Conservation (phyloP, 2,113 vertebrate genomes). For the Cepphus grylle region DNA sequence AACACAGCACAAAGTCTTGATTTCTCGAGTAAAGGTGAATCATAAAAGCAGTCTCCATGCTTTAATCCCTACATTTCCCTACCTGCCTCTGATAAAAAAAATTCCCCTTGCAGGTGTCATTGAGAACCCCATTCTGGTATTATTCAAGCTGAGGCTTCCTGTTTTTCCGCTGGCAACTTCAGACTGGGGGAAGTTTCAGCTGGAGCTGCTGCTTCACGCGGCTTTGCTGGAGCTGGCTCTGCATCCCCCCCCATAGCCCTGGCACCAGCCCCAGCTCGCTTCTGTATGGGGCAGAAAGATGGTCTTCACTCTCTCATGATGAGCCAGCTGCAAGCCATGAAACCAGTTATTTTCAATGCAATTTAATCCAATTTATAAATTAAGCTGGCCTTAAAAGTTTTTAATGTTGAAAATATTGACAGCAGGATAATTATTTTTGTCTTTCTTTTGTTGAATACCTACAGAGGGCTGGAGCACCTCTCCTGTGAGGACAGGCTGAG, state of each 20-base stretch:
- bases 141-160: background rate
- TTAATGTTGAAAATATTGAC: background rate
- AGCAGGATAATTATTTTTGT: background rate
- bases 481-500: background rate
- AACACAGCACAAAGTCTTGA: background rate
- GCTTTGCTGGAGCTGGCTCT: background rate
- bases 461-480: background rate
- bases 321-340: background rate
- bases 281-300: background rate
- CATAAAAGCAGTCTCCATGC: background rate
- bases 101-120: no score
- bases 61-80: background rate
- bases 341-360: background rate
- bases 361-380: background rate
- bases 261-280: no score
- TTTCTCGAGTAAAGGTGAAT: background rate
- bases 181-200: background rate
- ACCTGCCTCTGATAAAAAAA: background rate
- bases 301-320: background rate
- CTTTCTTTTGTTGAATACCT: background rate
- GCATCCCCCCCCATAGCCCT: accelerated
- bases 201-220: accelerated
- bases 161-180: background rate
- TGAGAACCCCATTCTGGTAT: background rate
- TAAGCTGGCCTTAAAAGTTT: background rate